phyloP scores from a whole-genome alignment of 2,888 invertebrate species.

The Amphipoea oculea region DNA sequence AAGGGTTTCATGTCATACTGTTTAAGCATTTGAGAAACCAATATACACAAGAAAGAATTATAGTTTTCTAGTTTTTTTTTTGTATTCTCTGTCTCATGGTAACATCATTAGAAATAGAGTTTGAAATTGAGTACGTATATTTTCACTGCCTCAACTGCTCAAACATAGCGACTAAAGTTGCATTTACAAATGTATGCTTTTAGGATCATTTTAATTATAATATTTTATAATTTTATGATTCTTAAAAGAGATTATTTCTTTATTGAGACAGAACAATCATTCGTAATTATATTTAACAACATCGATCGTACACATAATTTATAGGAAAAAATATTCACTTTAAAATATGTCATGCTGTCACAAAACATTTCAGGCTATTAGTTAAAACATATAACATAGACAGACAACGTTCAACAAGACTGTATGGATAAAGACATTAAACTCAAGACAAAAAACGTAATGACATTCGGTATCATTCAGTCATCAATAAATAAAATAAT shows the following conservation, averaged over 20 bases:
- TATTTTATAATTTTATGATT: slow-evolving; percentile 71
- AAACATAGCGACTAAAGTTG: slow-evolving; percentile 78
- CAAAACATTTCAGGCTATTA: slow-evolving; percentile 85
- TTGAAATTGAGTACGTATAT: slow-evolving; percentile 36
- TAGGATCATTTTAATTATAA: slow-evolving; percentile 71
- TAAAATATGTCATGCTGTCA: slow-evolving; percentile 81
- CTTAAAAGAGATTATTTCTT: slow-evolving; percentile 84
- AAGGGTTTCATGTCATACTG: slow-evolving; percentile 72
- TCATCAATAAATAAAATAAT: slow-evolving; percentile 87
- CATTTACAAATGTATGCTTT: slow-evolving; percentile 85
- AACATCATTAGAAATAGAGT: slow-evolving; percentile 4
- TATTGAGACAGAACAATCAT: slow-evolving; percentile 74
- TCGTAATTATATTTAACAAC: slow-evolving; percentile 54
- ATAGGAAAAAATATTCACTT: slow-evolving; percentile 64
- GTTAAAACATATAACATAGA: slow-evolving; percentile 83
- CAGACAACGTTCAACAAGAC: slow-evolving; percentile 79
- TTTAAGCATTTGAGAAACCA: slow-evolving; percentile 74
- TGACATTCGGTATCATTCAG: slow-evolving; percentile 53
- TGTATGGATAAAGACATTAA: slow-evolving; percentile 58
- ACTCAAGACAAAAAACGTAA: slow-evolving; percentile 64
- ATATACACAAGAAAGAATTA: slow-evolving; percentile 5
- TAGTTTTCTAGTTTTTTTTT: neutral
- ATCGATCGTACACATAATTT: slow-evolving; percentile 66
- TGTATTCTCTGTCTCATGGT: slow-evolving; percentile 18
- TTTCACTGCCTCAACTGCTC: slow-evolving; percentile 75